These are phyloP conservation scores for Crenichthys baileyi DNA, from an alignment of 2,797 vertebrate genomes.

Conservation along the genomic window DNA sequence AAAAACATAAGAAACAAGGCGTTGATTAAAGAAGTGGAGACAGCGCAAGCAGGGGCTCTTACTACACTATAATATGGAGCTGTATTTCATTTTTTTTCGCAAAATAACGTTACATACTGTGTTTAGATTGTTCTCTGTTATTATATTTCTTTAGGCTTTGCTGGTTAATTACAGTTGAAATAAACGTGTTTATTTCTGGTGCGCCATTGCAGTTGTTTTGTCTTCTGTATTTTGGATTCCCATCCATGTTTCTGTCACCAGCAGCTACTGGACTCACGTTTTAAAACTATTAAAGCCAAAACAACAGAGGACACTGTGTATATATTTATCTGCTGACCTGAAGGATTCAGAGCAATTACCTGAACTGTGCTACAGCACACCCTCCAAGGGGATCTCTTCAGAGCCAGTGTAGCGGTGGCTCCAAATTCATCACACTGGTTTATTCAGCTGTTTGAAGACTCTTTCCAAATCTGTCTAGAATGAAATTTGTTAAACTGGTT, in stretches of 20 bases:
- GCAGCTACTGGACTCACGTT: background rate
- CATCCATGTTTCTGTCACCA: background rate
- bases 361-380: slow-evolving; percentile 12
- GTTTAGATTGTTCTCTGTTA: no score
- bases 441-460: slow-evolving; percentile 10
- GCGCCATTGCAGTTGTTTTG: no score
- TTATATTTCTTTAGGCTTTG: no score
- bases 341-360: slow-evolving; percentile 22
- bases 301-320: slow-evolving; percentile 25
- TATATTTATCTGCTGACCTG: slow-evolving; percentile 25
- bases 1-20: no score
- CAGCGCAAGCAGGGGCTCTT: no score
- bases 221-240: no score
- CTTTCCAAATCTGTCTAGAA: slow-evolving; percentile 1
- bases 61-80: no score
- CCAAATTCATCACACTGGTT: background rate
- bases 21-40: no score
- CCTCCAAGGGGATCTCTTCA: background rate
- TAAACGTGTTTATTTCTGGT: no score
- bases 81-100: no score
- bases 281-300: background rate
- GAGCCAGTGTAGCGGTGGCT: background rate
- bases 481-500: background rate
- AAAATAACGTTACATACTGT: no score
- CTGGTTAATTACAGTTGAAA: no score